These are phyloP conservation scores for Euzophera pinguis DNA, from an alignment of 2,888 invertebrate genomes.

Conservation along the genomic window DNA sequence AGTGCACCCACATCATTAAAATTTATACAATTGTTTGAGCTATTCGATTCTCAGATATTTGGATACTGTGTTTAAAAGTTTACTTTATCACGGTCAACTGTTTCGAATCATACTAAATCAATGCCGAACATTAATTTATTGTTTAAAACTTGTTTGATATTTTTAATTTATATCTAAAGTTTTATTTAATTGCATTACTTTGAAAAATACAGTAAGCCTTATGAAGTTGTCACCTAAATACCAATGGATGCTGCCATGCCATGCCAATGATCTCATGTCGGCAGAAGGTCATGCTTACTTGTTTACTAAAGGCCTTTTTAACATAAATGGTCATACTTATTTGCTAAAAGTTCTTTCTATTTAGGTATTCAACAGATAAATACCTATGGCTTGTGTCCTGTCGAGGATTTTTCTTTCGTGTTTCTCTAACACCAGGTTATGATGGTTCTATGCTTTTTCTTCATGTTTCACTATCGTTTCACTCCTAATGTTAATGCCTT, in stretches of 20 bases:
- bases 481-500: too few relatives aligned
- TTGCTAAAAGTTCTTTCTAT: background rate
- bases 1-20: background rate
- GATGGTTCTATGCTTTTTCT: too few relatives aligned
- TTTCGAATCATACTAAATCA: background rate
- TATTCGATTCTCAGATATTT: background rate
- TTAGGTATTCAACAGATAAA: too few relatives aligned
- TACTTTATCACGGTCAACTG: too few relatives aligned
- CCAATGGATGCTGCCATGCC: conserved; percentile 17
- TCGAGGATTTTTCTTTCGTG: background rate
- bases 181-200: background rate
- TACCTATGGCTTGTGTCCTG: background rate
- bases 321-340: background rate
- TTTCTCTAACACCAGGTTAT: too few relatives aligned
- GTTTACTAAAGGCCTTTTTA: background rate
- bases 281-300: background rate
- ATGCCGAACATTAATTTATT: too few relatives aligned
- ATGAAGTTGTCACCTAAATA: conserved; percentile 22
- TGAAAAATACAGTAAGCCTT: background rate
- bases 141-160: background rate
- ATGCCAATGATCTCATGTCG: conserved; percentile 11
- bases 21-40: background rate
- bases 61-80: too few relatives aligned
- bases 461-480: too few relatives aligned
- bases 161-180: background rate